These are phyloP conservation scores for Anneissia japonica DNA, from an alignment of 35 echinoderm and acorn worm genomes.

Conservation along the genomic window DNA sequence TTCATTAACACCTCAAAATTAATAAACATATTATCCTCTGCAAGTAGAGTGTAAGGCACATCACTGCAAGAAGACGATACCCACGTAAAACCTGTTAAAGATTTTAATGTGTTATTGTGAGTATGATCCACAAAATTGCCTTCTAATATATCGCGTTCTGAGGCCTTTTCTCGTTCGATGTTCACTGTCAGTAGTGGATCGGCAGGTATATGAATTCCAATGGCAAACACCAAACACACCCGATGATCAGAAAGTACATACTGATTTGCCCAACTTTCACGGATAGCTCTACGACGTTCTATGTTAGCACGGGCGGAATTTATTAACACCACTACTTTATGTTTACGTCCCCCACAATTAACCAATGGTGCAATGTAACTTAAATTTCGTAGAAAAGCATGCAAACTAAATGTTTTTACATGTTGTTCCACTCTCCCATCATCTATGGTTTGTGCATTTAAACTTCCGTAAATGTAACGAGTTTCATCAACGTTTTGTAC, in stretches of 20 bases:
- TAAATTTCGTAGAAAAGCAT: not conserved
- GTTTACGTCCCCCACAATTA: not conserved
- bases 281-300: constrained; percentile 58
- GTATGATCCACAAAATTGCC: constrained; percentile 62
- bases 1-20: constrained; percentile 51
- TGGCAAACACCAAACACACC: constrained; percentile 61
- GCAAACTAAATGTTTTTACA: not conserved
- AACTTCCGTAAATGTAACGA: too few relatives aligned
- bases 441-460: not conserved
- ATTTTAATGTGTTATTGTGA: constrained; percentile 53
- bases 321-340: constrained; percentile 46
- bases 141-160: constrained; percentile 73
- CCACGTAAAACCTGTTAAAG: constrained; percentile 58
- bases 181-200: constrained; percentile 21
- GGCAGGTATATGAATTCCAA: constrained; percentile 50
- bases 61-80: constrained; percentile 21
- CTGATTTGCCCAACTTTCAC: constrained; percentile 76
- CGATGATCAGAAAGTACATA: constrained; percentile 41
- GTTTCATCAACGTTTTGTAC: too few relatives aligned
- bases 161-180: constrained; percentile 63
- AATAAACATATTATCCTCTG: constrained; percentile 69
- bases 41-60: constrained; percentile 60
- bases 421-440: too few relatives aligned
- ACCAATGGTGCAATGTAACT: not conserved
- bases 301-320: constrained; percentile 36